Evolutionary conservation across 2,888 invertebrate genomes (phyloP), one percentile per base, ranked within the genome.

Genomic region (Syrphus vitripennis): DNA sequence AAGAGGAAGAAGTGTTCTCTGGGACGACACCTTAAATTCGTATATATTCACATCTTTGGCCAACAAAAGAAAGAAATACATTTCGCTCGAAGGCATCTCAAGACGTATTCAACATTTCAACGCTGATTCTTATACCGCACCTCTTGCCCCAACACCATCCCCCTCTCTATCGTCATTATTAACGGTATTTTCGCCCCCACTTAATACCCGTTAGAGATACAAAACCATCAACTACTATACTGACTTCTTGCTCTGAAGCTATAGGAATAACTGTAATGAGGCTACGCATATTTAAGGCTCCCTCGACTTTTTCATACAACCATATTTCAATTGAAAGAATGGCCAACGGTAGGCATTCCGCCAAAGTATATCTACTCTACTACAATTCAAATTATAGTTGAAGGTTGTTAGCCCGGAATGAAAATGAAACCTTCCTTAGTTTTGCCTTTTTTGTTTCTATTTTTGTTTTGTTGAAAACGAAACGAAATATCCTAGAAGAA

Each of bases 341-440:
- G 12, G 34, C 67, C 37, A 48, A 71, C 29, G 16, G 45, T 40
- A 55, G 31, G 16, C 65, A 45, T 61, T 55, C 45, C 72, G 26
- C 79, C 74, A 50, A 63, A 63, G 74, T 71, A 7, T n/a, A n/a
- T n/a, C n/a, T n/a, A n/a, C n/a, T 12, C 7, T 45, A 61, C 71
- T 72, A 80, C 80, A 80, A 80, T 71, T 67, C 84, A 80, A 80
- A 84, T 80, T 67, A 76, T 59, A 45, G 45, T 67, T 84, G 80
- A 80, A 84, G 75, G 84, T 80, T 59, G 80, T 50, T 71, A 70
- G 37, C 42, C 42, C 59, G 72, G 57, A 59, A 72, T 53, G 71
- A 45, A 55, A 50, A 70, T 50, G 74, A 67, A 61, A 59, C 37
- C 24, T 12, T 2, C 10, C 14, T n/a, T 40, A 16, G 24, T 26